Percentiles rank a stretch among this genome's conserved stretches.
phyloP scores from a whole-genome alignment of 2,888 invertebrate genomes.

The Melipona beecheii region DNA sequence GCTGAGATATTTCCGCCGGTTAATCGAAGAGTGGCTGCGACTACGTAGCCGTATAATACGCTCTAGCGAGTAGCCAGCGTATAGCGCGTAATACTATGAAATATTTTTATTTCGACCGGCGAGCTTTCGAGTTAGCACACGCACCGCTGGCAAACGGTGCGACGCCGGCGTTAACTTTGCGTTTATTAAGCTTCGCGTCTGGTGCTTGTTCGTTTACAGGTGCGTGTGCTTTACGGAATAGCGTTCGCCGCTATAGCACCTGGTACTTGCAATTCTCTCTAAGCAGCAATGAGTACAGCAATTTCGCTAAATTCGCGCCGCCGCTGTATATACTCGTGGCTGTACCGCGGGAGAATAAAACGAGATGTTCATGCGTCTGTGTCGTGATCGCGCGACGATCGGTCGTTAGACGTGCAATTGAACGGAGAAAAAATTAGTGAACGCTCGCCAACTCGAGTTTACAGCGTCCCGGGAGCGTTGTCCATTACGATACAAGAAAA shows the following conservation, averaged over 20 bases:
- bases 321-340: not conserved
- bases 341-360: not conserved
- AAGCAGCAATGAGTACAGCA: too few species aligned
- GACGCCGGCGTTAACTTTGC: not conserved
- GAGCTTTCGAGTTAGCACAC: constrained; percentile 5
- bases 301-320: not conserved
- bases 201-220: constrained; percentile 21
- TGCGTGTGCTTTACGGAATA: constrained; percentile 2
- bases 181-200: constrained; percentile 11
- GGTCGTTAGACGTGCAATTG: constrained; percentile 10
- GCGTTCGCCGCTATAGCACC: constrained; percentile 1
- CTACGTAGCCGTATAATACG: not conserved
- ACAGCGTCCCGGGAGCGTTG: not conserved
- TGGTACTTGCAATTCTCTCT: constrained; percentile 1
- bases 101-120: constrained; percentile 6
- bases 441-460: constrained; percentile 23
- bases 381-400: constrained; percentile 5
- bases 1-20: not conserved
- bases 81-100: not conserved
- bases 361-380: not conserved
- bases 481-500: constrained; percentile 9
- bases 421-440: constrained; percentile 20
- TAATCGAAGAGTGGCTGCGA: not conserved
- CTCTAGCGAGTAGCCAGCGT: not conserved
- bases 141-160: constrained; percentile 12